Evolutionary conservation across 2,797 vertebrate species (phyloP).

Genomic region (Margarornis squamiger): DNA sequence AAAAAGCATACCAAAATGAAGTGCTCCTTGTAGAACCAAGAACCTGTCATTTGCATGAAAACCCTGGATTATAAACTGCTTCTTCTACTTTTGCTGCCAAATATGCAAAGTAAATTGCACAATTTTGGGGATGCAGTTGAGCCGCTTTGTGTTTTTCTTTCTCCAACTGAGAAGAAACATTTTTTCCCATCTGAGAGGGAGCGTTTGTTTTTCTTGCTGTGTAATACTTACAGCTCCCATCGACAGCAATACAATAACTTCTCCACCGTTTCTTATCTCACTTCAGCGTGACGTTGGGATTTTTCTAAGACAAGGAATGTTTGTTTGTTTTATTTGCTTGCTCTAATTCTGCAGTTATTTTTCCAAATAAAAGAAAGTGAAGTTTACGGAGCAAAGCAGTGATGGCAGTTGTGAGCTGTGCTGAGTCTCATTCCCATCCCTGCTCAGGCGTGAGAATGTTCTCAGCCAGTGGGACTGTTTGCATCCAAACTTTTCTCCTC

Average conservation of each 20-base stretch:
- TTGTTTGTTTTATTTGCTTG: not conserved
- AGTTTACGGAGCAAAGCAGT: not conserved
- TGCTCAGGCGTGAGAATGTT: not conserved
- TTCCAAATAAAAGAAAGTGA: not conserved
- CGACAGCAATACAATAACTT: not conserved
- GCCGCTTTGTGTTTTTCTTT: conserved; percentile 40
- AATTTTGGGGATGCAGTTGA: conserved; percentile 54
- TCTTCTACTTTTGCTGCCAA: conserved; percentile 66
- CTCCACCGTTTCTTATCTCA: not conserved
- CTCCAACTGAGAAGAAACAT: conserved; percentile 47
- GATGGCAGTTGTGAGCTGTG: not conserved
- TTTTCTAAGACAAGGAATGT: not conserved
- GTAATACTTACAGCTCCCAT: not conserved
- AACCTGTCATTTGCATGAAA: conserved; percentile 61
- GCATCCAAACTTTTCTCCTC: not conserved
- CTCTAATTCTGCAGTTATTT: not conserved
- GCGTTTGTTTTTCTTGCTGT: conserved; percentile 9
- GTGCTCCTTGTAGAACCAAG: conserved; percentile 33
- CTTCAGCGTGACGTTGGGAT: not conserved
- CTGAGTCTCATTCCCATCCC: not conserved
- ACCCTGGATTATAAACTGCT: conserved; percentile 54
- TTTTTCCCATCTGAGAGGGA: conserved; percentile 12
- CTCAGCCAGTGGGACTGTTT: not conserved
- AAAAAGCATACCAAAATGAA: conserved; percentile 25
- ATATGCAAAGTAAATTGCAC: conserved; percentile 65